Evolutionary conservation across 2,113 vertebrate genomes (phyloP).

Genomic region (Aegotheles bennettii): DNA sequence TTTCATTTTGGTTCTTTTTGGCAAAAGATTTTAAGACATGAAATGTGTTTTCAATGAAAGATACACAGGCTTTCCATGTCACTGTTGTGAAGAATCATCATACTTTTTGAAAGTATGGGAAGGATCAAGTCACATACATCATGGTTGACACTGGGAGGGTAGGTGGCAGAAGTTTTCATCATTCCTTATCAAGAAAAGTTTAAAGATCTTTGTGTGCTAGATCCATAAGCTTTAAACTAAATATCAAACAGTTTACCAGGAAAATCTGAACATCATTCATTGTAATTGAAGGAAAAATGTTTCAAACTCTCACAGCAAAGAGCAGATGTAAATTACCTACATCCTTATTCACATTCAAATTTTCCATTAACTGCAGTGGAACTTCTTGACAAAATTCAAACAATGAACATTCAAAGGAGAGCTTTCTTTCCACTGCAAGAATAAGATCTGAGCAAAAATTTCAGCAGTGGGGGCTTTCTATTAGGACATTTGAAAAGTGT

Average conservation of each 20-base stretch:
- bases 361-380: not conserved
- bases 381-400: not conserved
- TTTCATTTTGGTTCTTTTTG: too few species aligned
- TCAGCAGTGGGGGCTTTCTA: not conserved
- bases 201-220: not conserved
- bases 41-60: not conserved
- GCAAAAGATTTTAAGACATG: not conserved
- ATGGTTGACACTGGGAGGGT: not conserved
- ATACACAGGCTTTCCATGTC: not conserved
- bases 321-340: not conserved
- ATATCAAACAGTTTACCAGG: not conserved
- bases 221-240: not conserved
- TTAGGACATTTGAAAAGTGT: not conserved
- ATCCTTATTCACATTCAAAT: not conserved
- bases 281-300: not conserved
- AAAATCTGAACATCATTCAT: not conserved
- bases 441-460: not conserved
- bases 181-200: not conserved
- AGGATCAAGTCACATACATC: not conserved
- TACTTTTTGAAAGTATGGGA: not conserved
- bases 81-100: not conserved
- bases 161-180: not conserved
- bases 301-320: not conserved
- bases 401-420: not conserved
- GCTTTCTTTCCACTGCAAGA: not conserved